Evolutionary conservation across 2,113 vertebrate genomes (phyloP).

Genomic region (Vombatus ursinus): DNA sequence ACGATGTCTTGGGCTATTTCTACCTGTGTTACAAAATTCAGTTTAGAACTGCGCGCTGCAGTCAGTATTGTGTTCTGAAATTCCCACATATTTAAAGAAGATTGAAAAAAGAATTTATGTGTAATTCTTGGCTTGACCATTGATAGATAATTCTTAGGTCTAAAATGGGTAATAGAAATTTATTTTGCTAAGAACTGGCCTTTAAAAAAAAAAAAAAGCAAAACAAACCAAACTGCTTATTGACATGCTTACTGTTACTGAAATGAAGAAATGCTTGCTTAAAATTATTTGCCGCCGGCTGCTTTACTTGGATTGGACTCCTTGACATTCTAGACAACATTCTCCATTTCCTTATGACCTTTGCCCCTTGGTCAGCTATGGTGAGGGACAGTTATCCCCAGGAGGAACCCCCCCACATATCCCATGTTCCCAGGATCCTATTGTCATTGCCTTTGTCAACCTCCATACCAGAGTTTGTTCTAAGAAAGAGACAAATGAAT

Average conservation of each 20-base stretch:
- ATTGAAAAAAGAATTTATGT: background rate
- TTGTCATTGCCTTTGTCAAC: background rate
- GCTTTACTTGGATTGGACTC: background rate
- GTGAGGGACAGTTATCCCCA: background rate
- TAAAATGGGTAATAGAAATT: background rate
- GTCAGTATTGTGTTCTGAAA: background rate
- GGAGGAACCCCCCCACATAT: background rate
- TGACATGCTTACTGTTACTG: background rate
- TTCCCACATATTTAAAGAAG: too few relatives aligned
- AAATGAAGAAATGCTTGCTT: background rate
- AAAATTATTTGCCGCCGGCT: background rate
- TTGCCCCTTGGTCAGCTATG: background rate
- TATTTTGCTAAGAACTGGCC: background rate
- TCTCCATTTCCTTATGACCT: background rate
- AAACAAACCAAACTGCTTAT: background rate
- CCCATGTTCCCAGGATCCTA: background rate
- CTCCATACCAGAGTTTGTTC: too few relatives aligned
- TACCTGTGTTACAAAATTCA: background rate
- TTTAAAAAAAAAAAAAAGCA: conserved; percentile 6
- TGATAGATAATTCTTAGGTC: conserved; percentile 11
- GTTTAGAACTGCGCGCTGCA: background rate
- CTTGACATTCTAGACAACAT: background rate
- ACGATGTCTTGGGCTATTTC: background rate
- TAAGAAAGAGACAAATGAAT: too few relatives aligned
- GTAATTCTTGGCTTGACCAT: background rate